Percentiles rank a stretch among this genome's conserved stretches.
Evolutionary conservation across 2,113 vertebrate species (phyloP).

Genomic region (Sinocyclocheilus grahami): DNA sequence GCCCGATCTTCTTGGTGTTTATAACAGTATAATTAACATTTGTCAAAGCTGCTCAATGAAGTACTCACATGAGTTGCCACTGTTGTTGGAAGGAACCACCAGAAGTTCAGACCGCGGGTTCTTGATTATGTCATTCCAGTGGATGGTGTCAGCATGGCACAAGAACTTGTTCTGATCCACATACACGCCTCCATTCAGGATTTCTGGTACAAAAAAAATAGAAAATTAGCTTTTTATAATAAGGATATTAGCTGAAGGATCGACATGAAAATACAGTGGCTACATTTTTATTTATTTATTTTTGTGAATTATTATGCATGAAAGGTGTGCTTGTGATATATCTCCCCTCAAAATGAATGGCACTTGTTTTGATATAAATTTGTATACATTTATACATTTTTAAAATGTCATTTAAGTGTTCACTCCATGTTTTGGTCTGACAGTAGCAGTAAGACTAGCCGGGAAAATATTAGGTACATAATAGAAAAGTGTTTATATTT

Average conservation of each 20-base stretch:
- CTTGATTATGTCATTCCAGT: conserved; percentile 95
- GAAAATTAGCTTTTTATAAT: not conserved
- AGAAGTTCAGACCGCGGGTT: conserved; percentile 91
- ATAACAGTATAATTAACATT: not conserved
- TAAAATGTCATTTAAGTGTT: no score
- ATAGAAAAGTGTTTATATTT: not conserved
- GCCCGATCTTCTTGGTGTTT: not conserved
- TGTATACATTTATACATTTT: not conserved
- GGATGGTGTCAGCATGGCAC: conserved; percentile 93
- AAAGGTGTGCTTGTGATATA: not conserved
- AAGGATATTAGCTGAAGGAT: not conserved
- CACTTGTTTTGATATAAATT: not conserved
- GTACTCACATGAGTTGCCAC: conserved; percentile 90
- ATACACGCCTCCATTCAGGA: conserved; percentile 93
- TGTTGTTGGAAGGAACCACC: conserved; percentile 91
- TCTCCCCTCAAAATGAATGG: not conserved
- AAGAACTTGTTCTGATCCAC: conserved; percentile 97
- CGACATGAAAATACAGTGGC: not conserved
- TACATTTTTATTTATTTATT: no score
- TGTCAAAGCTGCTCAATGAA: not conserved
- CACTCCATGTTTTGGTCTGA: no score
- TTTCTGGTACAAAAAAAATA: conserved; percentile 77
- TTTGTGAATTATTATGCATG: no score
- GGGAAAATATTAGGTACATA: not conserved
- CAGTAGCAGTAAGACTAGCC: not conserved